These are phyloP conservation scores for Gobiocypris rarus DNA, from an alignment of 2,113 vertebrate species.

Conservation along the genomic window DNA sequence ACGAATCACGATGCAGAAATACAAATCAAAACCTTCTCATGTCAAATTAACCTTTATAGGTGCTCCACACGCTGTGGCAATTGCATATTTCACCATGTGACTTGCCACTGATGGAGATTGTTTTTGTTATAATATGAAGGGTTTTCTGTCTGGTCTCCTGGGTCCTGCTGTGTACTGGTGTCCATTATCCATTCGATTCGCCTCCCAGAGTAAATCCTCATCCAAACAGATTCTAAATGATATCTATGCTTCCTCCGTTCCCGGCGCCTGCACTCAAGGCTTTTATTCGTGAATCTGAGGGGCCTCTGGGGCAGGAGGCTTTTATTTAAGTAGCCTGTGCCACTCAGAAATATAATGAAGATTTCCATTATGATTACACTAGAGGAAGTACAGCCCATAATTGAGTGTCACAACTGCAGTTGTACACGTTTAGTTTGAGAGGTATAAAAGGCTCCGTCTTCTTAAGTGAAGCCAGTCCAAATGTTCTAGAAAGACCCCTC, in stretches of 20 bases:
- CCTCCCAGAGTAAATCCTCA: constrained; percentile 46
- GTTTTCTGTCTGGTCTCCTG: constrained; percentile 35
- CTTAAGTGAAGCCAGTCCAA: not conserved
- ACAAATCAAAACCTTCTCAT: constrained; percentile 53
- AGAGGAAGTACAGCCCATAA: constrained; percentile 28
- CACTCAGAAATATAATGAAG: constrained; percentile 54
- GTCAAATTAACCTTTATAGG: constrained; percentile 55
- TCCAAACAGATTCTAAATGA: constrained; percentile 30
- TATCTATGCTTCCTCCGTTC: constrained; percentile 11
- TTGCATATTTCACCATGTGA: not conserved
- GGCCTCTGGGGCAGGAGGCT: constrained; percentile 16
- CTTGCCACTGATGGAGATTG: not conserved
- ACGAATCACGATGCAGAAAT: constrained; percentile 10
- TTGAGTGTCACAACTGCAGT: constrained; percentile 23
- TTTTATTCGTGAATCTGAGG: constrained; percentile 12
- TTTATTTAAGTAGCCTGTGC: constrained; percentile 45
- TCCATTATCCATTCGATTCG: constrained; percentile 51
- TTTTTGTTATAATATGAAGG: constrained; percentile 24
- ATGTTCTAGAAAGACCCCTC: not conserved
- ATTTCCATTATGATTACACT: constrained; percentile 42
- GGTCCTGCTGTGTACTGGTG: constrained; percentile 13
- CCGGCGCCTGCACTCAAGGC: constrained; percentile 3
- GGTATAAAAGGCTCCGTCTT: not conserved
- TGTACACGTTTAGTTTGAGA: not conserved
- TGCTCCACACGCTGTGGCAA: not conserved